phyloP scores from a whole-genome alignment of 2,888 invertebrate species.

The Lobophora halterata region DNA sequence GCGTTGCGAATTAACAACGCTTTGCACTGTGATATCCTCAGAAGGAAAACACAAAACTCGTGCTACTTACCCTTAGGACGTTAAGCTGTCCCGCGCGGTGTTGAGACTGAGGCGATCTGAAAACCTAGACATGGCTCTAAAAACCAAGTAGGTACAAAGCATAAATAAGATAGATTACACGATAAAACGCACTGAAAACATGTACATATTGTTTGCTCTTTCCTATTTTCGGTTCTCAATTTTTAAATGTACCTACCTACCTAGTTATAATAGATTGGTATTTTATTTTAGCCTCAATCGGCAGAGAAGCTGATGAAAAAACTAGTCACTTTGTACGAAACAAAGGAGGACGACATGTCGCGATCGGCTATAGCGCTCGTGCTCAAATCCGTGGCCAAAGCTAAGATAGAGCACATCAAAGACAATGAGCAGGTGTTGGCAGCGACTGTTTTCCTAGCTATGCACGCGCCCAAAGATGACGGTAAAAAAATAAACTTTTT shows the following conservation, averaged over 20 bases:
- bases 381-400: constrained; percentile 89
- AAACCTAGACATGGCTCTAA: too few relatives aligned
- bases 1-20: too few relatives aligned
- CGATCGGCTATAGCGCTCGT: constrained; percentile 87
- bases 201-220: too few relatives aligned
- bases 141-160: too few relatives aligned
- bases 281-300: constrained; percentile 61
- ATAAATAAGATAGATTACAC: too few relatives aligned
- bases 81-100: too few relatives aligned
- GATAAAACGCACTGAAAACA: too few relatives aligned
- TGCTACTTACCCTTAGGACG: too few relatives aligned
- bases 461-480: constrained; percentile 89
- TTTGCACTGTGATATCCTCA: too few relatives aligned
- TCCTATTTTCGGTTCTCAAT: not conserved
- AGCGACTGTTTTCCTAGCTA: constrained; percentile 93
- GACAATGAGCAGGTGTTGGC: constrained; percentile 87
- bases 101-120: too few relatives aligned
- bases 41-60: too few relatives aligned
- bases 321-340: constrained; percentile 77
- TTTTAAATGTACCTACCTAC: not conserved
- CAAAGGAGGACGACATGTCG: constrained; percentile 84
- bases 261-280: not conserved
- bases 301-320: constrained; percentile 81
- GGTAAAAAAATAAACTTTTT: constrained; percentile 46
- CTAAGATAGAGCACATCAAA: constrained; percentile 90